Conservation (phyloP, 2,888 invertebrate species). For the Ctenicera cuprea region DNA sequence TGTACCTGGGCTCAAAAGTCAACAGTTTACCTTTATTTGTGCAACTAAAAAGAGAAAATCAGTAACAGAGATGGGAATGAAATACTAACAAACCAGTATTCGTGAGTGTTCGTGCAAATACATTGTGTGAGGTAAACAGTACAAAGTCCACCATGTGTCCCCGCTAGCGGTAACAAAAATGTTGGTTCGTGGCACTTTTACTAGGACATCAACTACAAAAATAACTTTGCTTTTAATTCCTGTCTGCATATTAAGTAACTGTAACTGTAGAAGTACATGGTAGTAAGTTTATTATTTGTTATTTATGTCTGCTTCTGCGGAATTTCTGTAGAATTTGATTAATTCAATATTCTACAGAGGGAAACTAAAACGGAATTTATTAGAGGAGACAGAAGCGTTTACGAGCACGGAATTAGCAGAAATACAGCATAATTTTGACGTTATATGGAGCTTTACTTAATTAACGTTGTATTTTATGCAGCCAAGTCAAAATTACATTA, state of each 20-base stretch:
- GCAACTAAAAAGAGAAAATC: conserved; percentile 15
- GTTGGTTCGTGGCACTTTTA: conserved; percentile 35
- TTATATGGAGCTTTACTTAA: not conserved
- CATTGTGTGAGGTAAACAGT: conserved; percentile 59
- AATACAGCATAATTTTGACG: not conserved
- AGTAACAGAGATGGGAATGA: not conserved
- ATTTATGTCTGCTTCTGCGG: too few relatives aligned
- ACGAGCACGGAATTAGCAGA: too few relatives aligned
- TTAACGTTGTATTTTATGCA: not conserved
- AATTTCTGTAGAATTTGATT: too few relatives aligned
- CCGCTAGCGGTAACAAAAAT: conserved; percentile 53
- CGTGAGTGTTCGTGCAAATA: conserved; percentile 48
- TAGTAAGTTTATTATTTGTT: not conserved
- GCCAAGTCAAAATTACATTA: not conserved
- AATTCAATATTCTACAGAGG: not conserved
- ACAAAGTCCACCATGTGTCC: conserved; percentile 59
- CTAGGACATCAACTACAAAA: conserved; percentile 27
- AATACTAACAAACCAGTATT: conserved; percentile 39
- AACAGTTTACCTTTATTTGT: conserved; percentile 10
- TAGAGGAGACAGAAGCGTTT: not conserved
- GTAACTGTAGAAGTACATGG: not conserved
- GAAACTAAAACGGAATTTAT: not conserved
- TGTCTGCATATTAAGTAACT: conserved; percentile 17
- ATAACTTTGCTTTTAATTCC: conserved; percentile 17
- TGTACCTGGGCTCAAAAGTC: not conserved